Base-by-base conservation (phyloP, 2,888 invertebrate species). In the Caenorhabditis becei region DNA sequence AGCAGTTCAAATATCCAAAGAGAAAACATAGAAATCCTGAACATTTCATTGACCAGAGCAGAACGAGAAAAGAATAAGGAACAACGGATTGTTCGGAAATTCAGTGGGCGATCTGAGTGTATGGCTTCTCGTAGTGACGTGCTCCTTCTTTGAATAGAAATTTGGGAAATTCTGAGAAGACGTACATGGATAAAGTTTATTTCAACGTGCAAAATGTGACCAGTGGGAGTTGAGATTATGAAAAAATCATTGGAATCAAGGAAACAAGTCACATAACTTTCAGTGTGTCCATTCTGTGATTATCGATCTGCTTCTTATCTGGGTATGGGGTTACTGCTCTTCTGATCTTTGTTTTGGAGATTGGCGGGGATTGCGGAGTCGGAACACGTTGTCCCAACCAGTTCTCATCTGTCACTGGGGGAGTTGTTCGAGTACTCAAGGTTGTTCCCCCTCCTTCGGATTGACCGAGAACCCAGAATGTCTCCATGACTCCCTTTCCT, bases 401-500 rank as follows among this genome's bases (percentile, higher is more conserved):
- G 47, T 56, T 63, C 16, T 56, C 32, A 11, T 59, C 24, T 1
- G 54, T 26, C 2, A 72, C 49, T 1, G 74, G 74, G 16, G 74
- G 74, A 26, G 74, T 74, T 16, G 74, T 49, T 8, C 47, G 58
- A 37, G 24, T 74, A 23, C 74, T 74, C 20, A 66, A 32, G 18
- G 26, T 66, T 1, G 24, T 4, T 53, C 24, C 54, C 1, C 4
- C 20, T n/a, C 18, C 32, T 58, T 24, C 51, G 10, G 24, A 3
- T n/a, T 5, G 59, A 11, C 72, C 70, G 16, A 44, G 23, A 7
- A 71, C 41, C 81, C 81, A 81, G 47, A 72, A 83, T 8, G 83
- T 83, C 26, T 72, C 70, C 83, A 80, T 80, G 16, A 80, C 83
- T n/a, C 83, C 83, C 65, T 83, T 83, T 16, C 83, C 83, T 56